Percentiles rank a stretch among this genome's conserved stretches.
These are phyloP conservation scores for Morone saxatilis DNA, from an alignment of 2,113 vertebrate genomes.

Conservation along the genomic window DNA sequence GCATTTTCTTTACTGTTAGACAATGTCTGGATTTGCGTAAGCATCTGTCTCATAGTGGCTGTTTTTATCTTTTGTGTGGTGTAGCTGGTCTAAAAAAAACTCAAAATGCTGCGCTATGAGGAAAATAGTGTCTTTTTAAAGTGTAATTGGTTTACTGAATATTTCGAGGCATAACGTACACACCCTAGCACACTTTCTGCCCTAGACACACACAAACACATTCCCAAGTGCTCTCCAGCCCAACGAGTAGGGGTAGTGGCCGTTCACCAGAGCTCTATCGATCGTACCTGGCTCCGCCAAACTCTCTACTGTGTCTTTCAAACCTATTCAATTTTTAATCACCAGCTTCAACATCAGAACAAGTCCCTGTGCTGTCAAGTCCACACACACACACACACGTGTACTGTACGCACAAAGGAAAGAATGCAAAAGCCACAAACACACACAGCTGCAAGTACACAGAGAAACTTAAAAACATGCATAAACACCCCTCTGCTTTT, in stretches of 20 bases:
- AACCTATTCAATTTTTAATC: slow-evolving; percentile 86
- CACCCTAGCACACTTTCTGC: slow-evolving; percentile 18
- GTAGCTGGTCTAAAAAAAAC: background rate
- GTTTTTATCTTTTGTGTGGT: background rate
- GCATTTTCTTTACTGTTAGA: background rate
- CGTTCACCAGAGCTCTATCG: slow-evolving; percentile 72
- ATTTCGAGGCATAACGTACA: slow-evolving; percentile 16
- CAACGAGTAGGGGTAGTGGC: slow-evolving; percentile 56
- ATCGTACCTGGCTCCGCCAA: slow-evolving; percentile 78
- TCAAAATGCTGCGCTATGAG: background rate
- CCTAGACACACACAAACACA: slow-evolving; percentile 39
- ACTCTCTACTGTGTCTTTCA: slow-evolving; percentile 82
- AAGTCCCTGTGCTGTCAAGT: slow-evolving; percentile 50
- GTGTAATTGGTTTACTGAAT: slow-evolving; percentile 30
- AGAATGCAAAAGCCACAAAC: slow-evolving; percentile 48
- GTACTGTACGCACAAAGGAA: background rate
- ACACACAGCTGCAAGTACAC: slow-evolving; percentile 44
- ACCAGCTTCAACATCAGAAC: slow-evolving; percentile 76
- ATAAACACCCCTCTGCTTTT: slow-evolving; percentile 33
- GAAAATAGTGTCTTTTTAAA: slow-evolving; percentile 21
- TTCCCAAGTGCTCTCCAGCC: slow-evolving; percentile 46
- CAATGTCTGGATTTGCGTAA: too few relatives aligned
- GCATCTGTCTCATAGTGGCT: too few relatives aligned
- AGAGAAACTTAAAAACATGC: slow-evolving; percentile 33
- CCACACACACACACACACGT: background rate